These are phyloP conservation scores for Zeugodacus cucurbitae DNA, from an alignment of 1,140 invertebrate species.

Conservation along the genomic window DNA sequence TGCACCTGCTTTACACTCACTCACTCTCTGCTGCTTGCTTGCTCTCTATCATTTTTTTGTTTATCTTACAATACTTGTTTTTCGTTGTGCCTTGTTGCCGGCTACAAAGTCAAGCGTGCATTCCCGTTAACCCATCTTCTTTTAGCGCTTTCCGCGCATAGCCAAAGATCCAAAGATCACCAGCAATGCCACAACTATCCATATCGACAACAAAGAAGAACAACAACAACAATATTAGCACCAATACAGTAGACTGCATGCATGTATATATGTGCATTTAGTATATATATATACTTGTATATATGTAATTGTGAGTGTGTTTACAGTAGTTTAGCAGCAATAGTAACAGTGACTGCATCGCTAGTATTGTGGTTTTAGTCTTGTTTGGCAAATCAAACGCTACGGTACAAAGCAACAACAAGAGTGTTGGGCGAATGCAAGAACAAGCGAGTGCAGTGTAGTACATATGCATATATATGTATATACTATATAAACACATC, in stretches of 20 bases:
- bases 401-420: not conserved
- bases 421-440: not conserved
- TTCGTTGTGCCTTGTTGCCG: not conserved
- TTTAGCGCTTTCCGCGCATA: not conserved
- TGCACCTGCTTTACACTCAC: not conserved
- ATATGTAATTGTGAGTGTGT: not conserved
- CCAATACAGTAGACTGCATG: not conserved
- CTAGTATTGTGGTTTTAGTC: not conserved
- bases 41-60: not conserved
- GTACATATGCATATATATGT: not conserved
- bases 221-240: not conserved
- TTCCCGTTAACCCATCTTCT: not conserved
- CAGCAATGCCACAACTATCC: not conserved
- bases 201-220: not conserved
- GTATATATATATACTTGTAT: not conserved
- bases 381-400: conserved; percentile 12
- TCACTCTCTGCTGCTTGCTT: too few relatives aligned
- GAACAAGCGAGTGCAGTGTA: not conserved
- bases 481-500: not conserved
- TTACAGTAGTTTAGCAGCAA: not conserved
- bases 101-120: not conserved
- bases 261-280: not conserved
- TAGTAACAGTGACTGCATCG: not conserved
- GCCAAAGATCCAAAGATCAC: not conserved
- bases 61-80: not conserved